Conservation (phyloP, 2,797 vertebrate species). For the Enteromius afrohamiltoni region DNA sequence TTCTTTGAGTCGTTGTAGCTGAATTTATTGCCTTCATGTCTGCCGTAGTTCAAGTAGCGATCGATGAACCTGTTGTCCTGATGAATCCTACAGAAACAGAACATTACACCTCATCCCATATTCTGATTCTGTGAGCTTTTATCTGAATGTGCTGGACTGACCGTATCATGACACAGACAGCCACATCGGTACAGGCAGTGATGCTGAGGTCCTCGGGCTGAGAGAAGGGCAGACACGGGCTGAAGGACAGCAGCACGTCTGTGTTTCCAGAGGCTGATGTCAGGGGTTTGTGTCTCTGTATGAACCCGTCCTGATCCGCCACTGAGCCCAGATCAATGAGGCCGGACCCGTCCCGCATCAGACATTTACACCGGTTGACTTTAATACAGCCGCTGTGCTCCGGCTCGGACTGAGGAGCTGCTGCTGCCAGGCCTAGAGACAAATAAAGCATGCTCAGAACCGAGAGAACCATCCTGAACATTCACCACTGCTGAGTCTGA, state of each 20-base stretch:
- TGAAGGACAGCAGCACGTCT: slow-evolving; percentile 73
- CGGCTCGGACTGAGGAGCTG: background rate
- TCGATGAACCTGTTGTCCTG: slow-evolving; percentile 47
- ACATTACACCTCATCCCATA: background rate
- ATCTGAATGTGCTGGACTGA: slow-evolving; percentile 5
- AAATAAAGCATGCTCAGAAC: slow-evolving; percentile 8
- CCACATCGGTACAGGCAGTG: slow-evolving; percentile 67
- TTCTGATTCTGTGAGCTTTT: background rate
- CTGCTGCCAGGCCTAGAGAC: background rate
- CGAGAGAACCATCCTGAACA: background rate
- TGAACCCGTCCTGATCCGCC: slow-evolving; percentile 70
- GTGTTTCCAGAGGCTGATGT: background rate
- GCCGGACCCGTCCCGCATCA: slow-evolving; percentile 79
- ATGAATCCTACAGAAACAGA: slow-evolving; percentile 54
- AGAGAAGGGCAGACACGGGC: slow-evolving; percentile 76
- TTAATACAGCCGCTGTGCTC: slow-evolving; percentile 72
- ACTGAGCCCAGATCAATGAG: slow-evolving; percentile 73
- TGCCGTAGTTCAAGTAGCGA: slow-evolving; percentile 73
- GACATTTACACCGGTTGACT: slow-evolving; percentile 77
- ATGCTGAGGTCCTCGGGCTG: slow-evolving; percentile 66
- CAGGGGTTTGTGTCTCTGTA: slow-evolving; percentile 62
- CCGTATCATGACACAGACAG: slow-evolving; percentile 70
- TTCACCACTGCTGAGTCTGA: background rate
- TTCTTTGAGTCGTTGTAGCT: slow-evolving; percentile 71
- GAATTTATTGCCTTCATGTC: slow-evolving; percentile 73